Base-by-base conservation (phyloP, 1,140 invertebrate genomes). In the Trichonephila clavata region DNA sequence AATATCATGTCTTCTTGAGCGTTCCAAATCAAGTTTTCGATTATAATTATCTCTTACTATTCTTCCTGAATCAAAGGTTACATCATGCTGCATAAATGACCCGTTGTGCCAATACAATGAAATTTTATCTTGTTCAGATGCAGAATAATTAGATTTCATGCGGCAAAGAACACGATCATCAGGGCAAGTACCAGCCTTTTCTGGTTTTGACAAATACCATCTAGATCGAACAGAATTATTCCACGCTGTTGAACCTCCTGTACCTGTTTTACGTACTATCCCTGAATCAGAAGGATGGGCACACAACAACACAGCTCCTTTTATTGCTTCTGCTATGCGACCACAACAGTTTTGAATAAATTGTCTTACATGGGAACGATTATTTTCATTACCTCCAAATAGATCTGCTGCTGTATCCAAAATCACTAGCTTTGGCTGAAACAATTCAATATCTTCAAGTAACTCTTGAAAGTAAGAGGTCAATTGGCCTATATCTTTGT, bases 1-100 rank as follows among this genome's bases (percentile, higher is more conserved):
- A 84, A 84, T 59, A 13, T 84, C 81, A 84, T 84, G 81, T 59
- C 81, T 84, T 84, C 81, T 84, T 84, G 57, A 59, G 57, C 81
- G 81, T 84, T 84, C 81, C 81, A 43, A 84, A 84, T 84, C 81
- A 84, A 84, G 81, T 84, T 84, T 84, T 84, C 57, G 81, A 84
- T 59, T 59, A 84, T 84, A 84, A 84, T 59, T 84, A 84, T 84
- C 81, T 84, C 81, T 84, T 84, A 84, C 39, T 50, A 84, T 13
- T 50, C 57, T 43, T 84, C 81, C 57, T 5, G 81, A 84, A 84
- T 50, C 39, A 59, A 84, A 59, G 39, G 39, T 50, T 50, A 59
- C 57, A 84, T 43, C 81, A 50, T 50, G 57, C 13, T 84, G 39
- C 39, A 59, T 84, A 84, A 84, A 59, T 59, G 63, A 65, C 63